Base-by-base conservation (phyloP, 2,797 vertebrate genomes). In the Parotocinclus haroldoi region DNA sequence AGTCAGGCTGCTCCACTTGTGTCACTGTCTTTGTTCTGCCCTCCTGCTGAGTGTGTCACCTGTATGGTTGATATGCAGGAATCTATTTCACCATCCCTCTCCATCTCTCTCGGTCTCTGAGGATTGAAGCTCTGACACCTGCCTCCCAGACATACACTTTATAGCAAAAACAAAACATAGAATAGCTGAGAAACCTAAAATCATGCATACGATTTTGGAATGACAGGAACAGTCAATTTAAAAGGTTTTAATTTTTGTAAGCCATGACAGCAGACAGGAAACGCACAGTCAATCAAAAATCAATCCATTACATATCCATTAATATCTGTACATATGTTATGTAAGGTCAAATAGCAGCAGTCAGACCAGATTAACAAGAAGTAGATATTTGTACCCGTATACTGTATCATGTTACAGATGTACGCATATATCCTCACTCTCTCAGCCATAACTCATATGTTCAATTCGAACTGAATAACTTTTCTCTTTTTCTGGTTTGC, bases 121-220 rank as follows among this genome's bases (percentile, higher is more conserved):
- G 63, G 65, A 68, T 81, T 73, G 40, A 49, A 60, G 59, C 14
- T 68, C 17, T 7, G 52, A 58, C 75, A 46, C 59, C 70, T 66
- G 18, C 71, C 63, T 56, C 52, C 63, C 69, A 72, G 70, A 74
- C 56, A 54, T 65, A 68, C 62, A 61, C 9, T 65, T 58, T 60
- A 18, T 44, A 51, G 63, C 70, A 52, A 45, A 44, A 66, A 7
- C n/a, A 46, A 62, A 62, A 72, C 19, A 50, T 52, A 17, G 36
- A 7, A 12, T 45, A 63, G 40, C 40, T 38, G 4, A 14, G 18
- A 10, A 9, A 42, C 10, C 27, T 55, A 13, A 58, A 16, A 63
- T 51, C 11, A 52, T 63, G 16, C 4, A 46, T 51, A 8, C 16
- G 7, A 44, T n/a, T 9, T 9, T 42, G 36, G 8, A 44, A 18